Evolutionary conservation across 2,888 invertebrate genomes (phyloP), one percentile per base, ranked within the genome.

Genomic region (Eustalomyia histrio): DNA sequence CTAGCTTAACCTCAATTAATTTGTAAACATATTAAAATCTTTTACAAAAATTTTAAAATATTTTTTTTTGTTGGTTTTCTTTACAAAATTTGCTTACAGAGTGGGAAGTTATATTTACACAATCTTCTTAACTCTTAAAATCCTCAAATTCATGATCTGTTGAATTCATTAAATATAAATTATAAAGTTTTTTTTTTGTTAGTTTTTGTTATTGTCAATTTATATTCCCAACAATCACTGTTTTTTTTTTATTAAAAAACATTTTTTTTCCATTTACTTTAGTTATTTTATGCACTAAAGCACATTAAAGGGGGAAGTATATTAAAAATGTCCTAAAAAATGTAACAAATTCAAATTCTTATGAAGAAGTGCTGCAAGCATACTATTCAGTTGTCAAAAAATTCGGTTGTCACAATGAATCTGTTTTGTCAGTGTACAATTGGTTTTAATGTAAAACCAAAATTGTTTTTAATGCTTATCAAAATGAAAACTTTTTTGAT

Each of bases 1-100:
- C 9, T 4, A 60, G 60, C 58, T 65, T 74, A 76, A 81, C 69
- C 76, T 78, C 78, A 78, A 81, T 81, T 81, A 81, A 74, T 75
- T 75, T 75, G 74, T 78, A 75, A 78, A 78, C 35, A 71, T 76
- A 76, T 60, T 64, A 73, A 76, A 76, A 73, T 76, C 39, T 76
- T 24, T 64, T 18, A n/a, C 6, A n/a, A 47, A 47, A 47, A 47
- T 47, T 47, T 47, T 1, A 4, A 47, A 10, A n/a, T 47, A n/a
- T 47, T 14, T 47, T 47, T 39, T 39, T 9, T 39, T 39, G 1
- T 39, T 39, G 39, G 39, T 39, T 39, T 35, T 8, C 1, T 35
- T 8, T 1, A 35, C 35, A 35, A 10, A 35, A 35, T 35, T 39
- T 39, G 12, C 12, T 8, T 12, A 10, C 14, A 39, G 10, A 39